These are phyloP conservation scores for Calosoma granatense DNA, from an alignment of 1,140 invertebrate genomes.

Conservation along the genomic window DNA sequence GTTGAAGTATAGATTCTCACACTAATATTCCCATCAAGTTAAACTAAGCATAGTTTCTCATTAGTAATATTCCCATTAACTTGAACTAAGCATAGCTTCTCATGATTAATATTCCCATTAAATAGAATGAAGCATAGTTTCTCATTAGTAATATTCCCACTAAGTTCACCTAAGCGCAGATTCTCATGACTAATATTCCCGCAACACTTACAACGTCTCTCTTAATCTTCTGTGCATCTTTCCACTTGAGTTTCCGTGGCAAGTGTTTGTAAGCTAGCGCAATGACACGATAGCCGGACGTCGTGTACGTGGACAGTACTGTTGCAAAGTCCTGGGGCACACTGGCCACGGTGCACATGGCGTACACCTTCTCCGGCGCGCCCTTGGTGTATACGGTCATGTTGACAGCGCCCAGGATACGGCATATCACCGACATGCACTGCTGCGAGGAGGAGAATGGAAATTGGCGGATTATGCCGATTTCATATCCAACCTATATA, in stretches of 20 bases:
- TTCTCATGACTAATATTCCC: no score
- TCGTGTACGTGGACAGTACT: conserved; percentile 68
- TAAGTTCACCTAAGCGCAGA: no score
- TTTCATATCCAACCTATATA: conserved; percentile 38
- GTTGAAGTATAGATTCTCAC: no score
- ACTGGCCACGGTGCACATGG: conserved; percentile 37
- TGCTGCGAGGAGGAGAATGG: conserved; percentile 83
- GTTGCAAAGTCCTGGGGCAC: conserved; percentile 60
- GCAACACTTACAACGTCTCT: conserved; percentile 40
- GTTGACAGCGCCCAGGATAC: conserved; percentile 59
- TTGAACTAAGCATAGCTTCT: no score
- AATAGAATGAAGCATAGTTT: no score
- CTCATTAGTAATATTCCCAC: no score
- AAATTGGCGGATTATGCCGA: conserved; percentile 82
- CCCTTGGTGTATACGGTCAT: conserved; percentile 85
- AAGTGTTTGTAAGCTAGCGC: conserved; percentile 66
- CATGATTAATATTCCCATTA: no score
- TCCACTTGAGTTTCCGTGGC: conserved; percentile 47
- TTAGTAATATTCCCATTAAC: no score
- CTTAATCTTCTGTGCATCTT: conserved; percentile 44
- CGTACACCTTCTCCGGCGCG: conserved; percentile 77
- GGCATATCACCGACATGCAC: conserved; percentile 84
- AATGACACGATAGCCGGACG: conserved; percentile 80
- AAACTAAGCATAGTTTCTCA: no score
- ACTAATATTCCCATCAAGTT: no score